Conservation (phyloP, 2,113 vertebrate species). For the Takifugu bimaculatus region DNA sequence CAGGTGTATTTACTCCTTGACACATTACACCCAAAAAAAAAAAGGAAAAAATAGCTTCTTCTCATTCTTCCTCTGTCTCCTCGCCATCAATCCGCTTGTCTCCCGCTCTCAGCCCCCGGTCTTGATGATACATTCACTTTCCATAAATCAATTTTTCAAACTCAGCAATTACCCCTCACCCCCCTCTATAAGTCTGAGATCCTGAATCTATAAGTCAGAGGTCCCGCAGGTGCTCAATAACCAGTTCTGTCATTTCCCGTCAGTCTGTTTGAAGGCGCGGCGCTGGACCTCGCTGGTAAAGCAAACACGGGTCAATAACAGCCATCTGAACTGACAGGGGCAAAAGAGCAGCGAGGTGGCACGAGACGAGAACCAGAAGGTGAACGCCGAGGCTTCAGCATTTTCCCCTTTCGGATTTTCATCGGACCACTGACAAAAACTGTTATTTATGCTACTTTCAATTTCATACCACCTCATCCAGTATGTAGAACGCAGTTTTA, state of each 20-base stretch:
- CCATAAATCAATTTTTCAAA: conserved; percentile 58
- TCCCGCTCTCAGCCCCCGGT: background rate
- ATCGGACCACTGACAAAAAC: no score
- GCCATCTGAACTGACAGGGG: conserved; percentile 16
- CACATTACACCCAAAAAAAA: conserved; percentile 52
- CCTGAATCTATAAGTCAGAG: conserved; percentile 57
- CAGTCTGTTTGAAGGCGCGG: conserved; percentile 18
- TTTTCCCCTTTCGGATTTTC: no score
- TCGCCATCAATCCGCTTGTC: conserved; percentile 8
- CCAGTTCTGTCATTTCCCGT: conserved; percentile 38
- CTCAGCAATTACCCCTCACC: conserved; percentile 43
- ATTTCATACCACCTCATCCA: background rate
- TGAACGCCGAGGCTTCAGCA: no score
- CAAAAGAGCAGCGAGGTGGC: background rate
- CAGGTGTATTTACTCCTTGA: conserved; percentile 58
- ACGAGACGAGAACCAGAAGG: background rate
- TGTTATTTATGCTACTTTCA: background rate
- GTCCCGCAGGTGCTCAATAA: conserved; percentile 49
- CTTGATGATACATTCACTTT: conserved; percentile 61
- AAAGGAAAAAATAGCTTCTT: conserved; percentile 5
- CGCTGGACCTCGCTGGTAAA: conserved; percentile 28
- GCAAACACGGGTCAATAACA: conserved; percentile 37
- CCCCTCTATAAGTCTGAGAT: background rate
- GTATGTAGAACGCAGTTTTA: background rate
- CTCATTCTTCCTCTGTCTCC: conserved; percentile 14